A percentile compares a stretch with the other conserved stretches of the same genome.
phyloP scores from a whole-genome alignment of 2,888 invertebrate species.

The Heliconius aoede region DNA sequence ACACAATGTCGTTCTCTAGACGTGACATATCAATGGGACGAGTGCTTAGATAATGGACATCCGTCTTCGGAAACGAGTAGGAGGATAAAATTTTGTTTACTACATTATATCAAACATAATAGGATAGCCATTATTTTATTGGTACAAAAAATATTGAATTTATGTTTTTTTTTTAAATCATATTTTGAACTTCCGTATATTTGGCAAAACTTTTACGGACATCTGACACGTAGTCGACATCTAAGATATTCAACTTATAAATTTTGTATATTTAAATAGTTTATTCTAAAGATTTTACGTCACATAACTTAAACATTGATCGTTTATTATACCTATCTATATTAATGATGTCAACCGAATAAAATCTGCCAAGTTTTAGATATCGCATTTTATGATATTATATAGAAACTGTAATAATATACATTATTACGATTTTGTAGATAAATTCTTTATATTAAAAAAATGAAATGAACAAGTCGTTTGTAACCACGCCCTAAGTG shows the following conservation, averaged over 20 bases:
- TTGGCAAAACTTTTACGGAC: too few relatives aligned
- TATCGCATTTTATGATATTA: neutral
- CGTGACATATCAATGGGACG: conserved; percentile 71
- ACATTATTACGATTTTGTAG: neutral
- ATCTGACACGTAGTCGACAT: neutral
- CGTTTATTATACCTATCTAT: too few relatives aligned
- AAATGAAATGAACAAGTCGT: neutral
- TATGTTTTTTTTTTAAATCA: neutral
- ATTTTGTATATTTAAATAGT: too few relatives aligned
- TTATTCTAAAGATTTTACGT: too few relatives aligned
- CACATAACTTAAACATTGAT: too few relatives aligned
- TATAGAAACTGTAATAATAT: neutral
- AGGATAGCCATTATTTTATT: neutral
- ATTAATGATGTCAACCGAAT: neutral
- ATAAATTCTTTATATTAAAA: neutral
- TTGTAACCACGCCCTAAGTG: conserved; percentile 23
- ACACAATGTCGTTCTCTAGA: conserved; percentile 63
- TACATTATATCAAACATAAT: conserved; percentile 18
- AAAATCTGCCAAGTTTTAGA: neutral
- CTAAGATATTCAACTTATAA: neutral
- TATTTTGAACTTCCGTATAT: neutral
- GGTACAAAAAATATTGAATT: neutral
- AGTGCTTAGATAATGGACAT: conserved; percentile 65
- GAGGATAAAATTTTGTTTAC: conserved; percentile 45
- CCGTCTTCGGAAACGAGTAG: conserved; percentile 55